Evolutionary conservation across 2,113 vertebrate species (phyloP).

Genomic region (Scytalopus superciliaris): DNA sequence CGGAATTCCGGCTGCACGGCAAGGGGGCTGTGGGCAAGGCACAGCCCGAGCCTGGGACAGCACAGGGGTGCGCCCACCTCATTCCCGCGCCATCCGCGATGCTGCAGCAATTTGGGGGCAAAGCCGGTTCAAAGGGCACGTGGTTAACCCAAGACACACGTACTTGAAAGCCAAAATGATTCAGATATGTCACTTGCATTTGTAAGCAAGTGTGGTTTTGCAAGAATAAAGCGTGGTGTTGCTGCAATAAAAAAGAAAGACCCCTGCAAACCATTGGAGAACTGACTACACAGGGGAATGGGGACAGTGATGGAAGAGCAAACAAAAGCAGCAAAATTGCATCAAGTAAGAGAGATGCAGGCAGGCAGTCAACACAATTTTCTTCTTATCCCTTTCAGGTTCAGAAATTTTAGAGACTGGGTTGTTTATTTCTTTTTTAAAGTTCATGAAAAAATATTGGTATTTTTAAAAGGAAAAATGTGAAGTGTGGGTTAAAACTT

Average conservation of each 20-base stretch:
- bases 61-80: too few relatives aligned
- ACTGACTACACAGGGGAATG: neutral
- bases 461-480: neutral
- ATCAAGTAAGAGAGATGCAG: neutral
- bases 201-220: neutral
- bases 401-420: neutral
- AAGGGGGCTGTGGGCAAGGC: neutral
- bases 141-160: neutral
- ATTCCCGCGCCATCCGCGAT: neutral
- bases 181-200: neutral
- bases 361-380: neutral
- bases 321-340: neutral
- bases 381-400: neutral
- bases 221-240: rapidly evolving
- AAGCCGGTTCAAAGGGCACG: rapidly evolving
- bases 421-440: neutral
- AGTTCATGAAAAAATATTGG: neutral
- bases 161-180: neutral
- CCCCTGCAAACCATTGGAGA: neutral
- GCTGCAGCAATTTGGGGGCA: neutral
- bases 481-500: neutral
- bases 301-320: neutral
- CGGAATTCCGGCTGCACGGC: neutral
- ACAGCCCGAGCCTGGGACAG: rapidly evolving
- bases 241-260: neutral